A percentile compares a stretch with the other conserved stretches of the same genome.
Conservation (phyloP, 1,140 invertebrate species). For the Drosophila orosa region DNA sequence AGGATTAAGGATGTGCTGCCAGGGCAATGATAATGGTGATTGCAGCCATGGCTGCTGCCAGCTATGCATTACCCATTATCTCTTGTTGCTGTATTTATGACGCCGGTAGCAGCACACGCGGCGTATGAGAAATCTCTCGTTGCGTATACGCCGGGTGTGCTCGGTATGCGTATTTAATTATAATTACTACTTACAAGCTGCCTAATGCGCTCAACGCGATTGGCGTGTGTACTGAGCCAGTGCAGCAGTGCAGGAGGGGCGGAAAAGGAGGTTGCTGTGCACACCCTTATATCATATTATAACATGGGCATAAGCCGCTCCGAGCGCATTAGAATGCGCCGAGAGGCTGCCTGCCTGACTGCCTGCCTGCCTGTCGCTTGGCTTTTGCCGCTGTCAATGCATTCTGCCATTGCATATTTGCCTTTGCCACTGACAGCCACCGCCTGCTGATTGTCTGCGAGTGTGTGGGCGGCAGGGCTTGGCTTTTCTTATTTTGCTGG, state of each 20-base stretch:
- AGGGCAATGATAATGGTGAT: conserved; percentile 26
- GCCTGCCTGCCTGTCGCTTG: conserved; percentile 10
- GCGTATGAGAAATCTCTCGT: conserved; percentile 54
- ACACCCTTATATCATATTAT: conserved; percentile 44
- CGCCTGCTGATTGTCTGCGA: conserved; percentile 37
- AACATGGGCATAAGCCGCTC: conserved; percentile 46
- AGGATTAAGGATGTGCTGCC: conserved; percentile 19
- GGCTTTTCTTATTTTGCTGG: conserved; percentile 3
- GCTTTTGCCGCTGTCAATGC: conserved; percentile 56
- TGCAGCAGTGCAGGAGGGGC: not conserved
- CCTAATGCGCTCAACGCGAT: conserved; percentile 59
- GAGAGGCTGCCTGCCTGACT: conserved; percentile 6
- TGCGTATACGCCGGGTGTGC: conserved; percentile 52
- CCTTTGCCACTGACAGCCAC: conserved; percentile 35
- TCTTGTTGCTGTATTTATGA: conserved; percentile 11
- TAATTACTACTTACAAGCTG: conserved; percentile 59
- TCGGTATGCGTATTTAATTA: conserved; percentile 73
- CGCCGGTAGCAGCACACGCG: conserved; percentile 22
- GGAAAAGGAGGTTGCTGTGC: not conserved
- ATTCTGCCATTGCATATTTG: conserved; percentile 61
- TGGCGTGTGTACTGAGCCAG: not conserved
- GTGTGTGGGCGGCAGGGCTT: conserved; percentile 8
- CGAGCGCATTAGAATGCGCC: conserved; percentile 30
- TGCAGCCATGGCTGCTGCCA: conserved; percentile 26
- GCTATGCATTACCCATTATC: conserved; percentile 10